Conservation (phyloP, 2,888 invertebrate genomes). For the Monoplex corrugatus region DNA sequence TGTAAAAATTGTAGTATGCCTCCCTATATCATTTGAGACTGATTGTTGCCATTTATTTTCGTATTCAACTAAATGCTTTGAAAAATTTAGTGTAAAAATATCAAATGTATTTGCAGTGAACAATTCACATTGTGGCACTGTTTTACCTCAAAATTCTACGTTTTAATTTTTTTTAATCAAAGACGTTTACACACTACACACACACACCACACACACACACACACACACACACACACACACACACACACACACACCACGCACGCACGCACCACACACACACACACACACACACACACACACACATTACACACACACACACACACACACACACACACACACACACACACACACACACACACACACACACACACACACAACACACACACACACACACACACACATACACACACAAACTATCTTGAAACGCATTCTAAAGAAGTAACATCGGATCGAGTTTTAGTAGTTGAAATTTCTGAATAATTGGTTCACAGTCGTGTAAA, state of each 20-base stretch:
- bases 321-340: not conserved
- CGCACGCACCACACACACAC: not conserved
- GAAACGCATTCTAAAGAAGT: too few species aligned
- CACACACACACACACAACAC: not conserved
- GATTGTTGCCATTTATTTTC: too few species aligned
- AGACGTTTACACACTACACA: not conserved
- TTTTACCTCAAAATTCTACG: too few species aligned
- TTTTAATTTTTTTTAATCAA: not conserved
- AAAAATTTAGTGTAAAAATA: too few species aligned
- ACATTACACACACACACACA: not conserved
- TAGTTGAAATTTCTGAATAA: too few species aligned
- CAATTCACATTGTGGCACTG: too few species aligned
- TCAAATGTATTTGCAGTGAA: too few species aligned
- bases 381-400: not conserved
- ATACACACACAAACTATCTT: not conserved
- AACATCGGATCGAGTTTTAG: too few species aligned
- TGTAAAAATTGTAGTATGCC: too few species aligned
- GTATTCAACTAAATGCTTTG: too few species aligned
- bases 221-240: constrained; percentile 22
- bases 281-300: not conserved
- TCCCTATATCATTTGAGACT: too few species aligned
- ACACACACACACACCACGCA: not conserved
- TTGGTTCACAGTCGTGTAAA: too few species aligned
- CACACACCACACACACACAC: constrained; percentile 40
- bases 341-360: not conserved